Conservation (phyloP, 2,797 vertebrate species). For the Masticophis lateralis region DNA sequence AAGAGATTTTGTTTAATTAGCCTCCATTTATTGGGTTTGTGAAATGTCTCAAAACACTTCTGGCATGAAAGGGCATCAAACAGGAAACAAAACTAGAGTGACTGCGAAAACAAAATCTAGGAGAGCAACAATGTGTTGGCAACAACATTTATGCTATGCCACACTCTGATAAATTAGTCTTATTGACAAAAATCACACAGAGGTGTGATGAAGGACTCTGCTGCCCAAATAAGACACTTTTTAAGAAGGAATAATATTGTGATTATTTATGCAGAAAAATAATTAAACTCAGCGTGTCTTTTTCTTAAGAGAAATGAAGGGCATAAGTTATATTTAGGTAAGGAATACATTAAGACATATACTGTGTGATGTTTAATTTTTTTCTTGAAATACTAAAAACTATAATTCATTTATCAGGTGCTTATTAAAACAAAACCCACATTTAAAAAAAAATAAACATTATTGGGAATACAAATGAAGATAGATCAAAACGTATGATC, state of each 20-base stretch:
- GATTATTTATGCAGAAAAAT: constrained; percentile 6
- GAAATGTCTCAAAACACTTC: constrained; percentile 7
- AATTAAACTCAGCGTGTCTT: neutral
- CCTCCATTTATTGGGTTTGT: constrained; percentile 29
- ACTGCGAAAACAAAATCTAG: constrained; percentile 11
- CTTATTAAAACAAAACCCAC: neutral
- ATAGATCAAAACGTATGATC: neutral
- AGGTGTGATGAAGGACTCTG: neutral
- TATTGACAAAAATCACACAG: neutral
- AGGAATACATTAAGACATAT: neutral
- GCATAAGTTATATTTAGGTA: neutral
- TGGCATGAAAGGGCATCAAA: constrained; percentile 24
- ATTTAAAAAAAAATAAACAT: neutral
- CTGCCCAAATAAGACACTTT: constrained; percentile 4
- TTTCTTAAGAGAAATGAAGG: neutral
- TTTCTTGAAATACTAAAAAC: neutral
- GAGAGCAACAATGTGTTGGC: constrained; percentile 1
- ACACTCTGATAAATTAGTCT: neutral
- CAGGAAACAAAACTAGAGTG: neutral
- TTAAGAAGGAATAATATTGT: neutral
- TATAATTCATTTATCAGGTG: neutral
- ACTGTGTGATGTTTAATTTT: neutral
- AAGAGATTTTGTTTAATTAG: constrained; percentile 34
- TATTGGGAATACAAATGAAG: neutral
- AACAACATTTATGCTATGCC: constrained; percentile 8